phyloP scores from a whole-genome alignment of 2,113 vertebrate species.

The Ciconia stormi region DNA sequence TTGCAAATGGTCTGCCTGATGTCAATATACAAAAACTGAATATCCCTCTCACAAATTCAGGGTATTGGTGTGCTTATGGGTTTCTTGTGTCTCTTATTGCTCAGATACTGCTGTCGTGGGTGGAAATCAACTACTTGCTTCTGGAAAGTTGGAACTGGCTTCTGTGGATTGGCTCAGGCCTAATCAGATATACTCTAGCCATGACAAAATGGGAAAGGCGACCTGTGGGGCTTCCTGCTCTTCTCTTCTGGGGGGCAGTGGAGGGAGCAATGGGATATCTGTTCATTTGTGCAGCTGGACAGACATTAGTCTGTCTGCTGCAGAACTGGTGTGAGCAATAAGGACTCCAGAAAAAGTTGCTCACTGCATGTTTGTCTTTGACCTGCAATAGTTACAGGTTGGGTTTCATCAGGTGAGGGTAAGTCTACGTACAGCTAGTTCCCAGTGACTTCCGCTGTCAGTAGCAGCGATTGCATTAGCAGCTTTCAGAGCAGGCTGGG shows the following conservation, averaged over 20 bases:
- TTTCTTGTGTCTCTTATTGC: background rate
- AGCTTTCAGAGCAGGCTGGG: background rate
- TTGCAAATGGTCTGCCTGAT: background rate
- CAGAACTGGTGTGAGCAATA: background rate
- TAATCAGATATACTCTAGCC: background rate
- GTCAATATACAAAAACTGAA: background rate
- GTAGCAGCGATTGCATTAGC: background rate
- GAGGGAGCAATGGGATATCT: background rate
- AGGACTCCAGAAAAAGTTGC: background rate
- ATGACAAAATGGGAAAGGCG: background rate
- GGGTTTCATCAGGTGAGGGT: background rate
- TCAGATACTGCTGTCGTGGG: background rate
- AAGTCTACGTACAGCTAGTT: background rate
- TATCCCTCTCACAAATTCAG: background rate
- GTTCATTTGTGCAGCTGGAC: background rate
- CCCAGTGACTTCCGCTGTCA: accelerated
- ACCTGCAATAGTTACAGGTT: background rate
- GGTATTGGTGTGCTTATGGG: background rate
- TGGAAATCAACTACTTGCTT: background rate
- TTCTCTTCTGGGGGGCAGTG: background rate
- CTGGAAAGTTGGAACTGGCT: background rate
- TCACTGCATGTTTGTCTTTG: background rate
- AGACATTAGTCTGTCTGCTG: background rate
- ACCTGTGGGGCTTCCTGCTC: background rate
- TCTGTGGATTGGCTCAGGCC: background rate